A percentile compares a stretch with the other conserved stretches of the same genome.
phyloP scores from a whole-genome alignment of 2,797 vertebrate genomes.

The Odontamblyopus lacepedii region DNA sequence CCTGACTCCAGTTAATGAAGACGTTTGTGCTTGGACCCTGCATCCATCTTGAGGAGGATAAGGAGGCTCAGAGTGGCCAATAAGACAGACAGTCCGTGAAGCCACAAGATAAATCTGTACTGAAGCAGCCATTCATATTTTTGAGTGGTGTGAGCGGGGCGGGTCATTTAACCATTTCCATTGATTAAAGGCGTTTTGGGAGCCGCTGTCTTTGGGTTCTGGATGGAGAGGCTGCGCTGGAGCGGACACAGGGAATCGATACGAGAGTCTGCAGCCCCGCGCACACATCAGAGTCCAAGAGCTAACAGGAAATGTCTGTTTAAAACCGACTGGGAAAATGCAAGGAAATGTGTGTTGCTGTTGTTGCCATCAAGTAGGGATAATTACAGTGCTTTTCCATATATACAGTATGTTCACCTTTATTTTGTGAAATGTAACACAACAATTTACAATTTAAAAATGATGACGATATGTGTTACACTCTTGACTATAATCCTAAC shows the following conservation, averaged over 20 bases:
- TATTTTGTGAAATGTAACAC: too few relatives aligned
- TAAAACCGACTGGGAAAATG: not conserved
- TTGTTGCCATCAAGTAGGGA: not conserved
- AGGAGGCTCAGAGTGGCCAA: conserved; percentile 55
- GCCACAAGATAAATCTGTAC: conserved; percentile 56
- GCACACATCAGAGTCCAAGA: conserved; percentile 63
- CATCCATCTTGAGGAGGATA: conserved; percentile 49
- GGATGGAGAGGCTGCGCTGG: conserved; percentile 63
- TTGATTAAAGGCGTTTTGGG: conserved; percentile 70
- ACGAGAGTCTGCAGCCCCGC: conserved; percentile 58
- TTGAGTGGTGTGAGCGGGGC: conserved; percentile 39
- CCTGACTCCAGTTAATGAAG: not conserved
- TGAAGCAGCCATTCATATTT: conserved; percentile 56
- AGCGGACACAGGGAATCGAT: conserved; percentile 64
- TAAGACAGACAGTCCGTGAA: conserved; percentile 54
- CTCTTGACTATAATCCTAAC: too few relatives aligned
- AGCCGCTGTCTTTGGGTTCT: conserved; percentile 43
- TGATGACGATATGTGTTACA: too few relatives aligned
- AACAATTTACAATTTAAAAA: too few relatives aligned
- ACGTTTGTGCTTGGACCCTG: conserved; percentile 49
- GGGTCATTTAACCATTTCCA: conserved; percentile 67
- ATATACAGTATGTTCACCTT: too few relatives aligned
- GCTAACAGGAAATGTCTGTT: conserved; percentile 23
- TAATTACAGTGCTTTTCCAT: not conserved
- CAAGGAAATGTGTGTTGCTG: not conserved